Percentiles rank a stretch among this genome's conserved stretches.
phyloP scores from a whole-genome alignment of 2,113 vertebrate species.

The Eolophus roseicapilla region DNA sequence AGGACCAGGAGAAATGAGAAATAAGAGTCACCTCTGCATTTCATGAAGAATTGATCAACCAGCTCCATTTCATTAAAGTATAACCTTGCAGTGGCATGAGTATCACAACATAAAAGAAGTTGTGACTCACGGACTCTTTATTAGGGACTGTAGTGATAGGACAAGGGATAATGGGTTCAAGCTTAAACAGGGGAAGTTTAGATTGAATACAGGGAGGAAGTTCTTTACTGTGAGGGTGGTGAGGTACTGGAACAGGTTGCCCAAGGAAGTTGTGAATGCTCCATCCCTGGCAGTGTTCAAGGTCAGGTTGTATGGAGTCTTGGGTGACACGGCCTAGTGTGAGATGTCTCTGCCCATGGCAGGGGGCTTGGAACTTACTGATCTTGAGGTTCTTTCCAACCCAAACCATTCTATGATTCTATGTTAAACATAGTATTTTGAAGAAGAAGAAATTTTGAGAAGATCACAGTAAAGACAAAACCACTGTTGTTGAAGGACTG shows the following conservation, averaged over 20 bases:
- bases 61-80: slow-evolving; percentile 2
- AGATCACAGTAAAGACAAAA: not conserved
- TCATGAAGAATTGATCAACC: slow-evolving; percentile 60
- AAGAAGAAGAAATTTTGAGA: not conserved
- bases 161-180: not conserved
- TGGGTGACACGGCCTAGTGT: not conserved
- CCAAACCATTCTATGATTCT: not conserved
- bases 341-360: not conserved
- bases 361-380: not conserved
- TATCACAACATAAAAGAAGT: not conserved
- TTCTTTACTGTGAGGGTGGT: not conserved
- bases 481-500: not conserved
- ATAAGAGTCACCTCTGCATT: slow-evolving; percentile 21
- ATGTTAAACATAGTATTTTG: not conserved
- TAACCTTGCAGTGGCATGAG: not conserved
- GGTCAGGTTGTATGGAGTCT: not conserved
- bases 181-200: not conserved
- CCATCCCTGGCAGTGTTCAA: not conserved
- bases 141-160: not conserved
- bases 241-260: not conserved
- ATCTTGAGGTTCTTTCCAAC: not conserved
- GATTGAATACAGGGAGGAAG: not conserved
- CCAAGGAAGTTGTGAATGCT: not conserved
- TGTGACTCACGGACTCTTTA: not conserved
- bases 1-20: slow-evolving; percentile 3